Evolutionary conservation across 1,140 invertebrate species (phyloP), one percentile per base, ranked within the genome.

Genomic region (Drosophila leontia): DNA sequence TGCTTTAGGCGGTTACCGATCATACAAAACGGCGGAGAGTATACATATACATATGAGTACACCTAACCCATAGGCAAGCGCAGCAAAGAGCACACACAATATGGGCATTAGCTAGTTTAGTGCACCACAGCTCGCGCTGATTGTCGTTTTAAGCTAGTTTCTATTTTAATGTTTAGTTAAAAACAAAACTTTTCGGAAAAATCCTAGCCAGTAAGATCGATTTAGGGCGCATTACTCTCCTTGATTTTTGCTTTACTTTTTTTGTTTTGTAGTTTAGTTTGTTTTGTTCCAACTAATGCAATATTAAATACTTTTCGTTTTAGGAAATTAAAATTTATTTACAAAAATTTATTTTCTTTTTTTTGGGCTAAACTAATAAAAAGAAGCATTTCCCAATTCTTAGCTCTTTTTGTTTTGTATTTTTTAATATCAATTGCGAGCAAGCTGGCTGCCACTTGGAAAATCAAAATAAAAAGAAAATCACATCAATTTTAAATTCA

Each of bases 1-100:
- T 64, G 80, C 78, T 87, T 90, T 87, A 87, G 80, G 81, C 80
- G 83, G 82, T 87, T 77, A 70, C 70, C 78, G 59, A 70, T 77
- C 75, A 72, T 68, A 62, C 76, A 70, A 82, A 47, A 39, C 23
- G 32, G 41, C 41, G 34, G 32, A 34, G 35, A 69, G 26, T 62
- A 29, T 32, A 32, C 23, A 23, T 23, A 23, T 23, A 23, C 23
- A 35, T 62, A 44, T 19, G 37, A 59, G 35, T 60, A 77, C 67
- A 78, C 77, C 77, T 80, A 78, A 84, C 75, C 69, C 65, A 41
- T 60, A 56, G 55, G 44, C 53, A 37, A 41, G 64, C 55, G 58
- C 50, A 56, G 57, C 35, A 23, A 39, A 56, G 19, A 56, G 35
- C 35, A 56, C 51, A 69, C 53, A 78, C 26, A 75, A 45, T 45